Base-by-base conservation (phyloP, 2,888 invertebrate genomes). In the Oligia strigilis region DNA sequence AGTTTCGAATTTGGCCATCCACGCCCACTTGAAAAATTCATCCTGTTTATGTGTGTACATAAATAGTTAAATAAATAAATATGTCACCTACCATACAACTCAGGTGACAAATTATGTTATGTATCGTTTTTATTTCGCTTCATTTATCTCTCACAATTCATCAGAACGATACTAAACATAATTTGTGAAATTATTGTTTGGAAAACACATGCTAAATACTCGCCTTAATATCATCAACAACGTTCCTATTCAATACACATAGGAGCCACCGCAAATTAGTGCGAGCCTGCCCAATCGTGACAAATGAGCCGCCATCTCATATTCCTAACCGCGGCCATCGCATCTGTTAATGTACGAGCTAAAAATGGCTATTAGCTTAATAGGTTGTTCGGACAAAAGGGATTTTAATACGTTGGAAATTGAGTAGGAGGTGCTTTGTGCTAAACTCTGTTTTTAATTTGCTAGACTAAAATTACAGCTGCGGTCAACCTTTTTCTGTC, bases 221-320 rank as follows among this genome's bases (percentile, higher is more conserved):
- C 40, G 0, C 70, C 29, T 43, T 67, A 77, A 60, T 69, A 13
- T 67, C 60, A 52, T 82, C 64, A 74, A 83, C 75, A 72, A 66
- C 43, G 29, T 72, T 67, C 40, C 83, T 76, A 86, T 72, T 67
- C 82, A 74, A 60, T 72, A 77, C 66, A 67, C 49, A 60, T 78
- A 69, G 29, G 23, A 29, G 29, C 36, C 9, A 77, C 86, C 86
- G 86, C 83, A 84, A 86, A 86, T 86, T 86, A 82, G 77, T 82
- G 29, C 46, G 29, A 8, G 72, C 66, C 77, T 36, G 70, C 11
- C 77, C 84, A 75, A 69, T 70, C 74, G 69, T 87, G 84, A 75
- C 74, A 84, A 74, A 78, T 76, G 69, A 60, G 72, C 46, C 65
- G 58, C 52, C 69, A 74, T 79, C 84, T 76, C 76, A 87, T 86